Conservation (phyloP, 2,888 invertebrate genomes). For the Agelastica alni region DNA sequence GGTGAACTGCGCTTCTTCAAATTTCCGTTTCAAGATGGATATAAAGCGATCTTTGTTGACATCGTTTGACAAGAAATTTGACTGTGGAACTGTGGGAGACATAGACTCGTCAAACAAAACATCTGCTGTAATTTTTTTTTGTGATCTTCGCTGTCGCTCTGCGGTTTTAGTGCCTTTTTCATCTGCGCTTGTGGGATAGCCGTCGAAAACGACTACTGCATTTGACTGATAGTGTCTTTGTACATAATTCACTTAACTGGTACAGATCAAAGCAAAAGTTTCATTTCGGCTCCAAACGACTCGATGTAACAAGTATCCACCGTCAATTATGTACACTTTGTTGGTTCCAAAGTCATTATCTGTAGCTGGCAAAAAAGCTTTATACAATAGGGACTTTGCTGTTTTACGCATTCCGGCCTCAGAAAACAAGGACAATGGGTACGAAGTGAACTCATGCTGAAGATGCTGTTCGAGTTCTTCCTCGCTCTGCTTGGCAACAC, state of each 20-base stretch:
- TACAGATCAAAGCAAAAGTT: neutral
- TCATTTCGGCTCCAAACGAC: neutral
- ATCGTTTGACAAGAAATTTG: neutral
- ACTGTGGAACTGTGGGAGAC: neutral
- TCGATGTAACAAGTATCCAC: neutral
- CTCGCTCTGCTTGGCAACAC: neutral
- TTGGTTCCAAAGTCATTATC: neutral
- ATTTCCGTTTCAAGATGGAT: neutral
- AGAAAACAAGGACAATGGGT: neutral
- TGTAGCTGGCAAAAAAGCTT: neutral
- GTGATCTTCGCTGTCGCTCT: neutral
- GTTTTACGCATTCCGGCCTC: neutral
- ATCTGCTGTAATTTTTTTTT: neutral
- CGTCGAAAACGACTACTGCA: neutral
- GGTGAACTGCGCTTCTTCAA: neutral
- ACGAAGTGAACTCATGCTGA: neutral
- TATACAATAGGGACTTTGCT: neutral
- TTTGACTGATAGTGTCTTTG: neutral
- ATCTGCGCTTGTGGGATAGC: neutral
- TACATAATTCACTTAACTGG: neutral
- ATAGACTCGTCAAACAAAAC: neutral
- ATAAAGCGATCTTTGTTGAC: neutral
- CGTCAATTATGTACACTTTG: neutral
- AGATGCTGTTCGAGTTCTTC: neutral
- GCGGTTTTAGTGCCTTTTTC: neutral